Evolutionary conservation across 2,888 invertebrate genomes (phyloP), one percentile per base, ranked within the genome.

Genomic region (Chesias legatella): DNA sequence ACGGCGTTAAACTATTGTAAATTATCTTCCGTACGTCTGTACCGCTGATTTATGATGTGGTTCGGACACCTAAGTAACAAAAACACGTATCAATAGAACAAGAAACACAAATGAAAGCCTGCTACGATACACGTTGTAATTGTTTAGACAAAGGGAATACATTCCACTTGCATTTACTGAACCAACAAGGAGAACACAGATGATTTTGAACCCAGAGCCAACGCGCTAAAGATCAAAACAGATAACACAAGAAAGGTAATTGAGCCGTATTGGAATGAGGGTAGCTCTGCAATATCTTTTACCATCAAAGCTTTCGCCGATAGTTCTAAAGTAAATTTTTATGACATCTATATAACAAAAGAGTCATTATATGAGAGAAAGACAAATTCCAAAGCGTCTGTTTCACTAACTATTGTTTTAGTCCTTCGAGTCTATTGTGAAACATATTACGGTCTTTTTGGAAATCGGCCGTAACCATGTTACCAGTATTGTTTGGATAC

Each of bases 21-120:
- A 58, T 56, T 57, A 56, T 43, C 52, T 58, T 64, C 48, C 57
- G 45, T 36, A 44, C 44, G 61, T 65, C 62, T 62, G 71, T 75
- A 67, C 67, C 62, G 63, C 73, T 85, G 84, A 86, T 86, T 86
- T 85, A 86, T 84, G 85, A 79, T 82, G 81, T 73, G 79, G 80
- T 80, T 72, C 77, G 74, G 72, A 83, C 82, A 82, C 79, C 79
- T 79, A 82, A 39, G 63, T 69, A 78, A 81, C 81, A 82, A 81
- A 83, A 80, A 76, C 76, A 65, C 60, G 63, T 67, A 74, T 82
- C 78, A 79, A 84, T 79, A 78, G 81, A 76, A 81, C 78, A 81
- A 84, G 79, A 70, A 77, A 83, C 77, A 77, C 71, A 84, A 83
- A 86, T 83, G 84, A 84, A 80, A 75, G 74, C 69, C 67, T 67